Conservation (phyloP, 2,113 vertebrate species). For the Antidorcas marsupialis region DNA sequence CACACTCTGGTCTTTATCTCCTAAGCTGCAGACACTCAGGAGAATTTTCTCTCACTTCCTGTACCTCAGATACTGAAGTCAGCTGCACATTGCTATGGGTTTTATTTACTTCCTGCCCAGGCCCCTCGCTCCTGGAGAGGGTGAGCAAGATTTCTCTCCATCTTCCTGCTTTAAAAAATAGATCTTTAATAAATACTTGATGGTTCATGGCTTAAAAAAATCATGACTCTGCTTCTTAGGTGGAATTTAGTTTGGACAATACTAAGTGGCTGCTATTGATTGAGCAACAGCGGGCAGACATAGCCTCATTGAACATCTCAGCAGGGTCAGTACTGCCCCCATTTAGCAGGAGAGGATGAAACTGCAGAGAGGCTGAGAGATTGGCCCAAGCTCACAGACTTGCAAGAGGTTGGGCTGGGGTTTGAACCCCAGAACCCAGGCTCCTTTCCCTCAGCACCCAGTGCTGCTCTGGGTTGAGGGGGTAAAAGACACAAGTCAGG, state of each 20-base stretch:
- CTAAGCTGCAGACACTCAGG: not conserved
- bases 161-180: not conserved
- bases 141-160: not conserved
- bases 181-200: not conserved
- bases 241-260: not conserved
- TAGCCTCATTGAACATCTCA: not conserved
- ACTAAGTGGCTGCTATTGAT: not conserved
- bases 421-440: not conserved
- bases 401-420: not conserved
- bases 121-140: not conserved
- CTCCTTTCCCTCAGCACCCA: not conserved
- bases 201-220: not conserved
- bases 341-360: not conserved
- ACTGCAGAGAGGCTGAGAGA: not conserved
- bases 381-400: not conserved
- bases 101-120: not conserved
- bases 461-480: not conserved
- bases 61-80: not conserved
- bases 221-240: not conserved
- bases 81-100: not conserved
- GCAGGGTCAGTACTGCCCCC: not conserved
- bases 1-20: not conserved
- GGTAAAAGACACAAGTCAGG: not conserved
- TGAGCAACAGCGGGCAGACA: fast-evolving
- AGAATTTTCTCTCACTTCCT: not conserved